Evolutionary conservation across 2,888 invertebrate genomes (phyloP), one percentile per base, ranked within the genome.

Genomic region (Drosophila formosana): DNA sequence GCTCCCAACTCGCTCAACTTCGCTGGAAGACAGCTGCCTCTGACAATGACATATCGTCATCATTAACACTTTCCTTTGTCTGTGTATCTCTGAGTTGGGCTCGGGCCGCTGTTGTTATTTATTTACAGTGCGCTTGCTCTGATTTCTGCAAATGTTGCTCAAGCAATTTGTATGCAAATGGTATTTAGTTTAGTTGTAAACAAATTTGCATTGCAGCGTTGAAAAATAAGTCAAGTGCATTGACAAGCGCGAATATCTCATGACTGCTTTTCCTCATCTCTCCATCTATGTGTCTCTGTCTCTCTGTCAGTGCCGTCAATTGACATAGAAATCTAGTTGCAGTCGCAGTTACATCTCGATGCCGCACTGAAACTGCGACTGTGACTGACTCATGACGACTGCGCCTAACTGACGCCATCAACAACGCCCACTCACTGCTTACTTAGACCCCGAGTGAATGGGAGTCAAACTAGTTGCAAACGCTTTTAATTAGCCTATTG

Each of bases 31-130:
- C 77, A 80, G 75, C 89, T 88, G 89, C 28, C 71, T 58, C 65
- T 89, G 89, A 89, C 84, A 87, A 73, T 84, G 89, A 89, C 88
- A 84, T 75, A 89, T 84, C 81, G 75, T 70, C 74, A 62, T 78
- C 89, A 89, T 89, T 84, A 87, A 73, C 88, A 84, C 89, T 78
- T 87, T 80, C 46, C 71, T 68, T 66, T 74, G 50, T 65, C 50
- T 23, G 49, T 52, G 30, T 51, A 18, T 18, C 18, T 58, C 32
- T 34, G 11, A 9, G 34, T 34, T 34, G 11, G 11, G 39, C 49
- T 28, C 37, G 55, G 58, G 47, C n/a, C 55, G 9, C 30, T 47
- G 11, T 56, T 66, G 25, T 60, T 58, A 28, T 65, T 60, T 58
- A 37, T 65, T 65, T 63, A 47, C 64, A 34, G 49, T 50, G 28